Evolutionary conservation across 1,140 invertebrate species (phyloP), one percentile per base, ranked within the genome.

Genomic region (Cherax quadricarinatus): DNA sequence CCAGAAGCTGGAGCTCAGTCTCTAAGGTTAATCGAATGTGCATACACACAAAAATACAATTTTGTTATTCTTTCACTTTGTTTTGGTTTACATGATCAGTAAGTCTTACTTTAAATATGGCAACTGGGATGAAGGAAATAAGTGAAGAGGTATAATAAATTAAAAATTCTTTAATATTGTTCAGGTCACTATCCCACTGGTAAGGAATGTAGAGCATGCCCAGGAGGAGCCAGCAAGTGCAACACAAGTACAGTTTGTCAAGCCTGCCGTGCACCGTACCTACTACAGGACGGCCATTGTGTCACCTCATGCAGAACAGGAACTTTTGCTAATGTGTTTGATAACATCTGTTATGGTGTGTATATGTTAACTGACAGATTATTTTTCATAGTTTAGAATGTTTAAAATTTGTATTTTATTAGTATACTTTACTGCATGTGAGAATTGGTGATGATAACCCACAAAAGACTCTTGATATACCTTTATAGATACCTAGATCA

Each of bases 301-400:
- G 73, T 89, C n/a, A 92, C 93, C 10, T 91, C 90, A 48, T 93
- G 93, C 80, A 75, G 41, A n/a, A 30, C 53, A 85, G 93, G 93
- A 66, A 89, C 87, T 24, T 92, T 92, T 86, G 89, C 91, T 24
- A 93, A 93, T 89, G 84, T 93, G 16, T 93, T 90, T 83, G 90
- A 93, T 49, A 87, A 92, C 60, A 66, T 84, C 24, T 93, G 93
- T 78, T 24, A 88, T 57, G 88, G 93, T 93, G 60, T 87, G 93
- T 88, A 24, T 60, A 48, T 5, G 48, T 66, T 51, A 49, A 21
- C 48, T 4, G 6, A 24, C 3, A 21, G 49, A 3, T 79, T 14
- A 48, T 60, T 80, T 21, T 53, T 51, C 9, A 57, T 14, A 57
- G 53, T 57, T 57, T 57, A 57, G 53, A 57, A 57, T 57, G 14